phyloP scores from a whole-genome alignment of 2,797 vertebrate species.

The Caiman crocodilus region DNA sequence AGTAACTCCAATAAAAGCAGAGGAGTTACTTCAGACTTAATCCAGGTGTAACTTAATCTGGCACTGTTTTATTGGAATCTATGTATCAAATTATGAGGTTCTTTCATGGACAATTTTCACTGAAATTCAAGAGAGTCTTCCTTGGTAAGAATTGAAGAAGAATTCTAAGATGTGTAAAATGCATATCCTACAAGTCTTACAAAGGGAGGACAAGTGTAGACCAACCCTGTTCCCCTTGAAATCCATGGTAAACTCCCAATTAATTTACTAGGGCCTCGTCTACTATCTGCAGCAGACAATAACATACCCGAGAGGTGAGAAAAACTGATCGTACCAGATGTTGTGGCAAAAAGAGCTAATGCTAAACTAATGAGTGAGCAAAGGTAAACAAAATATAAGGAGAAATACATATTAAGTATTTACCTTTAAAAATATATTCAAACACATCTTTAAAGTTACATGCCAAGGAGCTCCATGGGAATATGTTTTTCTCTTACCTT shows the following conservation, averaged over 20 bases:
- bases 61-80: background rate
- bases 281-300: background rate
- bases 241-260: background rate
- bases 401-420: background rate
- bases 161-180: background rate
- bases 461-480: background rate
- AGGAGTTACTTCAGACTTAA: background rate
- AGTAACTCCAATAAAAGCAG: background rate
- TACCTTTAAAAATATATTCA: background rate
- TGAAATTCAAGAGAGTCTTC: background rate
- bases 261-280: background rate
- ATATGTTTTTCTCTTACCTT: conserved; percentile 82
- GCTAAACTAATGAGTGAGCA: background rate
- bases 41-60: background rate
- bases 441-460: background rate
- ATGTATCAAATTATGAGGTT: background rate
- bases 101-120: background rate
- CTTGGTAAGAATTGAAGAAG: background rate
- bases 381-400: background rate
- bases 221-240: background rate
- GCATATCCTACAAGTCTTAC: too few relatives aligned
- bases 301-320: background rate
- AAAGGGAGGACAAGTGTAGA: background rate
- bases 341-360: background rate
- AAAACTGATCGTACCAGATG: background rate